Conservation (phyloP, 2,113 vertebrate species). For the Tragelaphus scriptus region DNA sequence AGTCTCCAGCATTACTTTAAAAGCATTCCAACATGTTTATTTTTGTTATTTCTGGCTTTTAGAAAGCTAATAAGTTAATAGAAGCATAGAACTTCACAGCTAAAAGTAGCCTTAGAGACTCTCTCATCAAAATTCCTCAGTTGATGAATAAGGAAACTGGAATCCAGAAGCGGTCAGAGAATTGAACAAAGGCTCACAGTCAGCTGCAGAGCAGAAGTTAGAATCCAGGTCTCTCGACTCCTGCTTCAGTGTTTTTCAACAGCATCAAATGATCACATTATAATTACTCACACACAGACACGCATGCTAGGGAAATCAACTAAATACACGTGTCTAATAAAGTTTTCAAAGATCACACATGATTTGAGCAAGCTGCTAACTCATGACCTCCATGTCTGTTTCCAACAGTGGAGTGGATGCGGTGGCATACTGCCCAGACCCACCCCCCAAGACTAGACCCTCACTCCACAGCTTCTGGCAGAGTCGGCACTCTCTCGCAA, state of each 20-base stretch:
- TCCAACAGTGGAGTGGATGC: background rate
- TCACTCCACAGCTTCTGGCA: background rate
- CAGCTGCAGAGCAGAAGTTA: background rate
- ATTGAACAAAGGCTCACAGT: background rate
- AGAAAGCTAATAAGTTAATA: conserved; percentile 65
- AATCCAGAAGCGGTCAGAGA: background rate
- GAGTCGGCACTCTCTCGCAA: background rate
- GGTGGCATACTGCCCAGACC: background rate
- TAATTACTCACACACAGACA: background rate
- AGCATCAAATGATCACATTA: background rate
- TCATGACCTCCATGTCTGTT: background rate
- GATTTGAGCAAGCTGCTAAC: conserved; percentile 28
- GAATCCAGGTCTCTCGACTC: background rate
- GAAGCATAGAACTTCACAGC: conserved; percentile 13
- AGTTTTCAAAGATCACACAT: conserved; percentile 54
- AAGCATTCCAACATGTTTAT: conserved; percentile 49
- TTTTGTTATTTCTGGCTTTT: conserved; percentile 67
- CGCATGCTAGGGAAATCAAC: background rate
- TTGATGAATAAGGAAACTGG: background rate
- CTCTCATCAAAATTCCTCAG: conserved; percentile 2
- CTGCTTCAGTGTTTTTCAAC: background rate
- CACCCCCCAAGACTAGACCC: background rate
- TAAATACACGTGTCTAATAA: background rate
- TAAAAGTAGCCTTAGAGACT: conserved; percentile 5
- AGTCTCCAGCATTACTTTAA: conserved; percentile 51